These are phyloP conservation scores for Hydraecia micacea DNA, from an alignment of 2,888 invertebrate genomes.

Conservation along the genomic window DNA sequence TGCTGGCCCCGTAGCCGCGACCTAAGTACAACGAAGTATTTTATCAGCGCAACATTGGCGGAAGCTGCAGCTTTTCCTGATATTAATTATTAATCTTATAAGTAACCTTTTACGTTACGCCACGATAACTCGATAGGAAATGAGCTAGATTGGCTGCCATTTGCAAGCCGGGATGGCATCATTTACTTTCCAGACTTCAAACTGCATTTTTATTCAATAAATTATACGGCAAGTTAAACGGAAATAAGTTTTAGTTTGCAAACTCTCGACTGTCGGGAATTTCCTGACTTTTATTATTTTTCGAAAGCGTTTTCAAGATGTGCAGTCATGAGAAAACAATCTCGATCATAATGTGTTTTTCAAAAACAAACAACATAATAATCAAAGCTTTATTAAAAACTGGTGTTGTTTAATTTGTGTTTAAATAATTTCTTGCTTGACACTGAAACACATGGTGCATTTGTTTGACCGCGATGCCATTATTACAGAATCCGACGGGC, in stretches of 20 bases:
- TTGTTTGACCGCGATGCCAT: neutral
- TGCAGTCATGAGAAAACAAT: neutral
- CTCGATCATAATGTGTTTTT: neutral
- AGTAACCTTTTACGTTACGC: neutral
- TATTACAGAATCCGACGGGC: constrained; percentile 53
- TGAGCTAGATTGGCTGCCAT: neutral
- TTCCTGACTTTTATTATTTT: neutral
- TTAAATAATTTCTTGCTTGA: neutral
- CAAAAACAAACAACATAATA: neutral
- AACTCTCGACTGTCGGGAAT: neutral
- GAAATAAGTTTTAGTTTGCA: neutral
- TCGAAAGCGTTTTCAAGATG: neutral
- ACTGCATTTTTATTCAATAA: neutral
- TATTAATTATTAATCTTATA: neutral
- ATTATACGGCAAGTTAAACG: no score
- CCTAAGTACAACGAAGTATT: neutral
- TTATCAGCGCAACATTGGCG: constrained; percentile 22
- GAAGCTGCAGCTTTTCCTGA: constrained; percentile 18
- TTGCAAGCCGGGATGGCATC: neutral
- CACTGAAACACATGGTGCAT: neutral
- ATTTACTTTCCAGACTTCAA: constrained; percentile 4
- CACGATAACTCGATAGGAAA: neutral
- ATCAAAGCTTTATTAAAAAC: neutral
- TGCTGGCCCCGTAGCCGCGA: neutral
- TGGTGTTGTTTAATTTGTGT: neutral